These are phyloP conservation scores for Drosophila fuyamai DNA, from an alignment of 1,140 invertebrate species.

Conservation along the genomic window DNA sequence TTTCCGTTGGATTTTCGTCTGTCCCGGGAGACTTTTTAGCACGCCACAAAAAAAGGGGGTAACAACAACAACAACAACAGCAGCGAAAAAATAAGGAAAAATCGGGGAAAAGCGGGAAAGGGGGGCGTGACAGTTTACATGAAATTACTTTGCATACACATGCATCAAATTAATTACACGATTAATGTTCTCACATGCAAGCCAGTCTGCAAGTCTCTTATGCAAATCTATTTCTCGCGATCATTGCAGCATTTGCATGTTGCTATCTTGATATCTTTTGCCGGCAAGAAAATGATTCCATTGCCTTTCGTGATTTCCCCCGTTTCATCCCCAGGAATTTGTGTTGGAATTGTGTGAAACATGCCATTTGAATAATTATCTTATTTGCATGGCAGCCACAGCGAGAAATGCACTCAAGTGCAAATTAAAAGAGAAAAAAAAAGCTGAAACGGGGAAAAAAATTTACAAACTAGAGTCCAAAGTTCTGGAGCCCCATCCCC, in stretches of 20 bases:
- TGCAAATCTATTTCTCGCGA: conserved; percentile 82
- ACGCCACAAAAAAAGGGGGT: conserved; percentile 24
- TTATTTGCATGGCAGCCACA: conserved; percentile 79
- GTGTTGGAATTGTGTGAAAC: conserved; percentile 84
- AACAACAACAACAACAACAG: no score
- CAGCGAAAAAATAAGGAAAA: background rate
- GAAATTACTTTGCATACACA: conserved; percentile 85
- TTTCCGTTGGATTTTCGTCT: conserved; percentile 46
- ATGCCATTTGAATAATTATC: conserved; percentile 85
- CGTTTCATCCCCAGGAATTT: conserved; percentile 61
- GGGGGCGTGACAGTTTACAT: conserved; percentile 82
- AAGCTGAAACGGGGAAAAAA: conserved; percentile 7
- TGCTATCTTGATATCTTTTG: conserved; percentile 79
- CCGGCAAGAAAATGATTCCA: conserved; percentile 79
- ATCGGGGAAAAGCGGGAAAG: conserved; percentile 11
- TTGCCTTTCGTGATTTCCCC: conserved; percentile 73
- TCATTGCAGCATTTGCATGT: conserved; percentile 81
- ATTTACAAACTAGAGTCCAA: conserved; percentile 45
- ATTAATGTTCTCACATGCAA: conserved; percentile 84
- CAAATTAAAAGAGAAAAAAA: conserved; percentile 68
- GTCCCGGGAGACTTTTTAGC: conserved; percentile 33
- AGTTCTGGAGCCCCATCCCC: conserved; percentile 11
- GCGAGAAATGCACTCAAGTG: conserved; percentile 65
- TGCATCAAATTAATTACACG: conserved; percentile 85
- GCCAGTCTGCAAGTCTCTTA: conserved; percentile 47